Evolutionary conservation across 2,888 invertebrate genomes (phyloP).

Genomic region (Apamea monoglypha): DNA sequence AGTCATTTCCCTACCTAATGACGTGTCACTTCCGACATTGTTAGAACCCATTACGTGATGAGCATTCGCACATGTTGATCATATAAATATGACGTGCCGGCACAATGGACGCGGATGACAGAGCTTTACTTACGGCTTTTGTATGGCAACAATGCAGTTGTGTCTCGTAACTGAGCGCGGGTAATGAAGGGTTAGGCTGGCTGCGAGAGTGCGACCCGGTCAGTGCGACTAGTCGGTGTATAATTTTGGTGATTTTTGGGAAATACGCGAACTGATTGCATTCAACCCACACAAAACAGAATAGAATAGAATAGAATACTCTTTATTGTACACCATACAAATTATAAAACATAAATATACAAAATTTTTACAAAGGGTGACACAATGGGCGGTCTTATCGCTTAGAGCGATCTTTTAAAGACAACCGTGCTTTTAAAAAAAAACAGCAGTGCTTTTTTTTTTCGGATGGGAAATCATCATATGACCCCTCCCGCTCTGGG

Average conservation of each 20-base stretch:
- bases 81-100: constrained; percentile 41
- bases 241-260: not conserved
- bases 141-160: constrained; percentile 75
- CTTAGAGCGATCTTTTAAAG: too few species aligned
- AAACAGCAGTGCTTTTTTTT: too few species aligned
- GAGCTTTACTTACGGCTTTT: constrained; percentile 67
- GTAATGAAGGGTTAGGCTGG: constrained; percentile 70
- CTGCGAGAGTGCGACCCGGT: constrained; percentile 5
- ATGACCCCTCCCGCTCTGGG: too few species aligned
- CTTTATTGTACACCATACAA: too few species aligned
- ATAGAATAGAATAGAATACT: too few species aligned
- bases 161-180: constrained; percentile 66
- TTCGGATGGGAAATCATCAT: too few species aligned
- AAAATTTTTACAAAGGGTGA: too few species aligned
- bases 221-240: constrained; percentile 6
- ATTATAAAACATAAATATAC: too few species aligned
- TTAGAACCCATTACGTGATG: constrained; percentile 36
- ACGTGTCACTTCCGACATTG: constrained; percentile 8
- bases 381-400: too few species aligned
- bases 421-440: too few species aligned
- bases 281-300: not conserved
- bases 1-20: not conserved
- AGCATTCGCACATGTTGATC: constrained; percentile 40
- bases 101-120: constrained; percentile 53
- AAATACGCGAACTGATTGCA: not conserved